Evolutionary conservation across 2,888 invertebrate genomes (phyloP), one percentile per base, ranked within the genome.

Genomic region (Xestia c-nigrum): DNA sequence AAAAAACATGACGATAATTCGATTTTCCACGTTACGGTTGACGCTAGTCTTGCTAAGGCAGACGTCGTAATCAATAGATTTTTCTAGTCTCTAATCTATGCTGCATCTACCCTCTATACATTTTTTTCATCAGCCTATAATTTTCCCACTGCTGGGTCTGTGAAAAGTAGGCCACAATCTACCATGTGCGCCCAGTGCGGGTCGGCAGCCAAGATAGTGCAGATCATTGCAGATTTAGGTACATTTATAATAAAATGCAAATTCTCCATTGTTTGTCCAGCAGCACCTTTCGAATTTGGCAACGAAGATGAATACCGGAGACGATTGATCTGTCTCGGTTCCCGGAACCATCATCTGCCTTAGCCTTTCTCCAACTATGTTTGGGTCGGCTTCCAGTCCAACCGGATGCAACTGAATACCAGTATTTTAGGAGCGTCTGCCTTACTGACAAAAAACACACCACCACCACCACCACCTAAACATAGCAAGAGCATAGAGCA

Each of bases 1-100:
- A 63, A 80, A 50, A 77, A 76, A 40, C 5, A 52, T 24, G 14
- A 47, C 19, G 10, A 21, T 80, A 47, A 55, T 77, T 77, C 16
- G n/a, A 55, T 71, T 76, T 4, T 24, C 40, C 38, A 57, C 40
- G 9, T 38, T 74, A 21, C 16, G 38, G 21, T 9, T 16, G 43
- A 61, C 16, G 46, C 0, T 24, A 9, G 24, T 40, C 7, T 66
- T 31, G 46, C n/a, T n/a, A 16, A 64, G 16, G 50, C n/a, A n/a
- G 55, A n/a, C 0, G n/a, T 21, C 3, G 52, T 52, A 3, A 55
- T 55, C 55, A n/a, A 24, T 57, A 24, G 5, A 24, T 24, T 31
- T 31, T 31, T 31, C n/a, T n/a, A n/a, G n/a, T n/a, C n/a, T n/a
- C n/a, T n/a, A n/a, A n/a, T n/a, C n/a, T n/a, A n/a, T n/a, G n/a